phyloP scores from a whole-genome alignment of 92 coral and sea anemone genomes.

The Umimayanthus kanabou region DNA sequence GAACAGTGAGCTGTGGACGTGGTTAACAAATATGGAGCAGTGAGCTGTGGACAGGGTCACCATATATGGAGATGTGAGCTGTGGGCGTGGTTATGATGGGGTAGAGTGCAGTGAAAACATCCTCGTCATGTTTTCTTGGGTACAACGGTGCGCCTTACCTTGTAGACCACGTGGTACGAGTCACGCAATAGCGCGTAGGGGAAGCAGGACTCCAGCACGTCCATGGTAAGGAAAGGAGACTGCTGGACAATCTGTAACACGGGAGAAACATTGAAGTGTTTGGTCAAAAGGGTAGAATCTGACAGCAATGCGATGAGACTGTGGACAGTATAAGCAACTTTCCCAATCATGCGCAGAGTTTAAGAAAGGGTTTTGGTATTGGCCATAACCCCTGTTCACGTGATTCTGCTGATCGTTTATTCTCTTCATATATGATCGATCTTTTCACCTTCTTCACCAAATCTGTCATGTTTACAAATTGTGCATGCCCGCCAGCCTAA shows the following conservation, averaged over 20 bases:
- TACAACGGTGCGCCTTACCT: conserved; percentile 62
- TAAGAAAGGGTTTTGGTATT: too few relatives aligned
- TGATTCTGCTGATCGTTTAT: too few relatives aligned
- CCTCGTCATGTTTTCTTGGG: conserved; percentile 5
- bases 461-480: too few relatives aligned
- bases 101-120: not conserved
- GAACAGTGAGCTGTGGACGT: not conserved
- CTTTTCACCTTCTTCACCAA: too few relatives aligned
- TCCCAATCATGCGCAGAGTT: too few relatives aligned
- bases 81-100: not conserved
- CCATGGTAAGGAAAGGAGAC: conserved; percentile 97
- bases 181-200: conserved; percentile 95
- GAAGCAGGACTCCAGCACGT: conserved; percentile 94
- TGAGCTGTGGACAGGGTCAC: not conserved
- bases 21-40: not conserved
- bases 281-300: not conserved
- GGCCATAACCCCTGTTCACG: too few relatives aligned
- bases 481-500: too few relatives aligned
- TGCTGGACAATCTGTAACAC: conserved; percentile 79
- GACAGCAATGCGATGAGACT: too few relatives aligned
- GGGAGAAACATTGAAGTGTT: not conserved
- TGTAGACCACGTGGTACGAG: conserved; percentile 92
- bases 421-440: too few relatives aligned
- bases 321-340: too few relatives aligned
- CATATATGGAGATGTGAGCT: not conserved